Evolutionary conservation across 2,888 invertebrate genomes (phyloP).

Genomic region (Pterostichus niger): DNA sequence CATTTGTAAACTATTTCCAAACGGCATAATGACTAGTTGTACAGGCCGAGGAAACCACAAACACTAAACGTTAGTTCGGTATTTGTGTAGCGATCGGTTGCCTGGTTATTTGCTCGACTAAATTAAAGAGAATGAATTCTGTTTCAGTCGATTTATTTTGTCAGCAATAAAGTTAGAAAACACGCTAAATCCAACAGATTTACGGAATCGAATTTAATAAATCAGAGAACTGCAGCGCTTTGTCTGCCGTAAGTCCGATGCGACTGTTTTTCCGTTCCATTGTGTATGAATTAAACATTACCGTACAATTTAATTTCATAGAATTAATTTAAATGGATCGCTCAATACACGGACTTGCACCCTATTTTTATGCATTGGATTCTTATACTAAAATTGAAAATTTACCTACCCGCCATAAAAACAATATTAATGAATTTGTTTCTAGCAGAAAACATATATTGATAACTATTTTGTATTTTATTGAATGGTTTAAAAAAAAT

Average conservation of each 20-base stretch:
- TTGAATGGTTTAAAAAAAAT: too few relatives aligned
- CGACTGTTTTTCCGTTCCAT: conserved; percentile 58
- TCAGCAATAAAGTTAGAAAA: conserved; percentile 63
- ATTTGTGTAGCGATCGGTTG: conserved; percentile 10
- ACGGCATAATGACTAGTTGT: conserved; percentile 45
- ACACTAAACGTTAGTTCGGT: conserved; percentile 28
- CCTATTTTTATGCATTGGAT: neutral
- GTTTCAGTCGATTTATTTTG: conserved; percentile 61
- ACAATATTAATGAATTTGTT: too few relatives aligned
- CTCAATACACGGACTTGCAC: conserved; percentile 8
- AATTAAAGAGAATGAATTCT: conserved; percentile 60
- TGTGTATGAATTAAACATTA: conserved; percentile 64
- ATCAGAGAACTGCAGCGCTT: conserved; percentile 58
- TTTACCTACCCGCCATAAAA: too few relatives aligned
- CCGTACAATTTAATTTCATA: conserved; percentile 54
- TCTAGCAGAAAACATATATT: too few relatives aligned
- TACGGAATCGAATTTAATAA: conserved; percentile 62
- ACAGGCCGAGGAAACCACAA: conserved; percentile 30
- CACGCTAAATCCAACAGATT: conserved; percentile 62
- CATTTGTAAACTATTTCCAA: conserved; percentile 39
- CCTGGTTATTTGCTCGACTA: conserved; percentile 45
- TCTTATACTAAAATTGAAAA: neutral
- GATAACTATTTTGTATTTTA: too few relatives aligned
- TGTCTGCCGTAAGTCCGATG: conserved; percentile 44
- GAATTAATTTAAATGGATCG: conserved; percentile 59